Evolutionary conservation across 2,113 vertebrate species (phyloP).

Genomic region (Glaucidium brasilianum): DNA sequence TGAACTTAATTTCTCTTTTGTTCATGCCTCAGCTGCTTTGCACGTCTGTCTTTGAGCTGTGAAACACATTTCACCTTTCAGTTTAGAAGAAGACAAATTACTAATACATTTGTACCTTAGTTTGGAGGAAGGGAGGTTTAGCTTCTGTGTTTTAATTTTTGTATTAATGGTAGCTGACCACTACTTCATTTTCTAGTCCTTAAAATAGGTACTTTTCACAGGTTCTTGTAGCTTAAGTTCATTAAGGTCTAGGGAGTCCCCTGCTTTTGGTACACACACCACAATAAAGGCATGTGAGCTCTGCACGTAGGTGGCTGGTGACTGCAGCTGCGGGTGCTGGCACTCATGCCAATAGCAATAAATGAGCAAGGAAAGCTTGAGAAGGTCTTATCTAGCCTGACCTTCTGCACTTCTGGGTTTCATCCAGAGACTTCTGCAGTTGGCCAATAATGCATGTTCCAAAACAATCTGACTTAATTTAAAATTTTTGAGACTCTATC

Average conservation of each 20-base stretch:
- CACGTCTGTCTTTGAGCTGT: background rate
- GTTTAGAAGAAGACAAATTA: background rate
- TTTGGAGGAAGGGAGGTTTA: background rate
- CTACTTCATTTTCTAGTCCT: background rate
- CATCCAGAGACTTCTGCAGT: background rate
- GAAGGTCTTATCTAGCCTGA: constrained; percentile 38
- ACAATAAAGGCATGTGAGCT: background rate
- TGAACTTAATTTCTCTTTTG: background rate
- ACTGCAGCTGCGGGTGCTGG: background rate
- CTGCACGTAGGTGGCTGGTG: background rate
- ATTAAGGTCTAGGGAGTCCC: background rate
- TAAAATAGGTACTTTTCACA: background rate
- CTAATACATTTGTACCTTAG: background rate
- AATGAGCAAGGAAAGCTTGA: constrained; percentile 37
- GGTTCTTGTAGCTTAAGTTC: background rate
- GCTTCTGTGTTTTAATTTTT: background rate
- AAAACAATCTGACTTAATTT: background rate
- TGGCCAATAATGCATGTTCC: background rate
- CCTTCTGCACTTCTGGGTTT: constrained; percentile 15
- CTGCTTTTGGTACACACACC: background rate
- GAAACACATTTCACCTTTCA: background rate
- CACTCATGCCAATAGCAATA: constrained; percentile 16
- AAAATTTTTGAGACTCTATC: background rate
- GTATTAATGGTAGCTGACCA: background rate
- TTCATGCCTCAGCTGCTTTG: background rate